Evolutionary conservation across 2,888 invertebrate species (phyloP), one percentile per base, ranked within the genome.

Genomic region (Drosophila algonquin): DNA sequence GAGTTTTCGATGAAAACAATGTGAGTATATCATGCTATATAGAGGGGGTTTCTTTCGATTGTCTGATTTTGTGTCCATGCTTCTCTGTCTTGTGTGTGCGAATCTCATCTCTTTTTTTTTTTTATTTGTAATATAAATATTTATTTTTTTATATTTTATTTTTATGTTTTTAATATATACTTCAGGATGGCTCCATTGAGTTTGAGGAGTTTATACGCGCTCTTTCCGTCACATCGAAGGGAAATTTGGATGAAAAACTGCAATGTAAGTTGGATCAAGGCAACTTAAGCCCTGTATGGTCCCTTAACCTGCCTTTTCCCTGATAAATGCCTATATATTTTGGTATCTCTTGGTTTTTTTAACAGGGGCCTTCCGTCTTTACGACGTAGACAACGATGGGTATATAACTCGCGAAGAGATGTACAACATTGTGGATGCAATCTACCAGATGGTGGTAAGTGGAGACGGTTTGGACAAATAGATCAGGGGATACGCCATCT

Each of bases 171-270:
- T 48, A n/a, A 21, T 21, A 30, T n/a, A 32, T 30, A 14, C 59
- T 62, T 32, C 94, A 99, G 99, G 99, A 99, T 93, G 99, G 99
- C 78, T 97, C 98, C 90, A 99, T 99, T 93, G 98, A 99, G 93
- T 99, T 99, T 93, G 98, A 98, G 93, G 99, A 99, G 94, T 99
- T 99, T 93, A 99, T 99, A 92, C 95, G 98, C 92, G 99, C 99
- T 73, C 94, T 99, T 78, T 99, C 99, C 87, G 98, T 99, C 91
- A 99, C 99, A 95, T 99, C 99, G 92, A 94, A 99, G 91, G 99
- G 99, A 79, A 98, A 98, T 92, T 94, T 99, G 88, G 99, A 99
- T 92, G 99, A 99, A 93, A 99, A 99, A 93, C 94, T 99, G 89
- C 98, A 99, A 92, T 99, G 99, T 99, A 94, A 96, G 97, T 96